These are phyloP conservation scores for Folsomia candida DNA, from an alignment of 2,888 invertebrate genomes.

Conservation along the genomic window DNA sequence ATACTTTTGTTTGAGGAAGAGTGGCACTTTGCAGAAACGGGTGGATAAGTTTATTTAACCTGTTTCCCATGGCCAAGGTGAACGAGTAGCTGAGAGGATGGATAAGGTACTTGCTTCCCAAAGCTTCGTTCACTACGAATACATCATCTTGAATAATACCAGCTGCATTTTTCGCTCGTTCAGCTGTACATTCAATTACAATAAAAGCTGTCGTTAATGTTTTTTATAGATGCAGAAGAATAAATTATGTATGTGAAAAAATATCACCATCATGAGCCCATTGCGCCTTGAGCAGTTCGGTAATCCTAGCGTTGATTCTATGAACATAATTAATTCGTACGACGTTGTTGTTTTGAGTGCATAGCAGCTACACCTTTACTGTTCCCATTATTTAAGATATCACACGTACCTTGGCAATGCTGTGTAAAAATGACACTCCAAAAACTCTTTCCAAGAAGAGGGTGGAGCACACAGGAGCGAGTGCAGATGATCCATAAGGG, in stretches of 20 bases:
- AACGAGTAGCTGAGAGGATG: neutral
- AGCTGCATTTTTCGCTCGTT: neutral
- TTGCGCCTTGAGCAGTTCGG: too few relatives aligned
- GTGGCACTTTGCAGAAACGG: neutral
- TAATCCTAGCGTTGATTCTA: too few relatives aligned
- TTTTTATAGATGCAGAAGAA: too few relatives aligned
- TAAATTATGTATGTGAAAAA: neutral
- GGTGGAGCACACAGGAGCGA: neutral
- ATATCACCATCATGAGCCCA: too few relatives aligned
- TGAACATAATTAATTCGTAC: too few relatives aligned
- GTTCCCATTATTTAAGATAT: too few relatives aligned
- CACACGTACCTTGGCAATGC: neutral
- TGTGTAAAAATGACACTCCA: neutral
- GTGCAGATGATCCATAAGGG: neutral
- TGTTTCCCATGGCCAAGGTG: neutral
- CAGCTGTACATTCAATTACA: neutral
- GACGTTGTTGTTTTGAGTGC: too few relatives aligned
- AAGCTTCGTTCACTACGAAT: neutral
- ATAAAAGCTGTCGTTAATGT: neutral
- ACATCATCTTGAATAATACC: neutral
- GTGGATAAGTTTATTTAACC: neutral
- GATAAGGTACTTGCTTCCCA: neutral
- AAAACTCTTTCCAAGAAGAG: neutral
- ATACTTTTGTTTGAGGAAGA: neutral
- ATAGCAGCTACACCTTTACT: too few relatives aligned